phyloP scores from a whole-genome alignment of 2,888 invertebrate species.

The Artemia sinica region DNA sequence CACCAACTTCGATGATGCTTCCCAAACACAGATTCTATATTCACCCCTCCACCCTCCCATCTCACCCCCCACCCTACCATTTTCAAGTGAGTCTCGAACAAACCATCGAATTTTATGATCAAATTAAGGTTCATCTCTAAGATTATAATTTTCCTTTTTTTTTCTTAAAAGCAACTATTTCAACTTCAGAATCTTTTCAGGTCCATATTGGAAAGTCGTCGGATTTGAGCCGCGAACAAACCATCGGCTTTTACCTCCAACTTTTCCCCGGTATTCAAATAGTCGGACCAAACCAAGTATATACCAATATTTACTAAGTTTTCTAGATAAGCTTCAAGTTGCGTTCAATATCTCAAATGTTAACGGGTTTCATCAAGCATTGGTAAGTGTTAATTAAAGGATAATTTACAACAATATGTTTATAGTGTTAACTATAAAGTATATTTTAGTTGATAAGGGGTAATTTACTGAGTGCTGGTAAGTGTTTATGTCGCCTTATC shows the following conservation, averaged over 20 bases:
- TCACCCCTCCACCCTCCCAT: too few relatives aligned
- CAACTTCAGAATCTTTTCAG: not conserved
- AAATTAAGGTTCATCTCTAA: too few relatives aligned
- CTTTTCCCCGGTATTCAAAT: conserved; percentile 89
- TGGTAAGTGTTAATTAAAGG: conserved; percentile 40
- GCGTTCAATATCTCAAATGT: conserved; percentile 63
- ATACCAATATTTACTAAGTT: conserved; percentile 57
- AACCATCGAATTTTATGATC: too few relatives aligned
- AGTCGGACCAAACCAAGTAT: conserved; percentile 66
- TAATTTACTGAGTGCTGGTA: not conserved
- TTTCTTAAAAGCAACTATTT: too few relatives aligned
- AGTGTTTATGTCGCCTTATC: too few relatives aligned
- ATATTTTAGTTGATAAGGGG: not conserved
- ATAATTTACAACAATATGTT: not conserved
- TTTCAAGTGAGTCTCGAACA: too few relatives aligned
- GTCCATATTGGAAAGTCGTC: conserved; percentile 32
- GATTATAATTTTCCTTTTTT: too few relatives aligned
- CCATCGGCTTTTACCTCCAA: conserved; percentile 85
- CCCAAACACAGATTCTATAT: too few relatives aligned
- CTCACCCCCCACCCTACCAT: too few relatives aligned
- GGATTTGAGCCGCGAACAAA: conserved; percentile 93
- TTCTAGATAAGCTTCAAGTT: conserved; percentile 58
- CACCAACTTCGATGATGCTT: too few relatives aligned
- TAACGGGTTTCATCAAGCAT: conserved; percentile 57
- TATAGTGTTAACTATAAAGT: not conserved